Conservation (phyloP, 64 coral and sea anemone genomes). For the Montipora foliosa region DNA sequence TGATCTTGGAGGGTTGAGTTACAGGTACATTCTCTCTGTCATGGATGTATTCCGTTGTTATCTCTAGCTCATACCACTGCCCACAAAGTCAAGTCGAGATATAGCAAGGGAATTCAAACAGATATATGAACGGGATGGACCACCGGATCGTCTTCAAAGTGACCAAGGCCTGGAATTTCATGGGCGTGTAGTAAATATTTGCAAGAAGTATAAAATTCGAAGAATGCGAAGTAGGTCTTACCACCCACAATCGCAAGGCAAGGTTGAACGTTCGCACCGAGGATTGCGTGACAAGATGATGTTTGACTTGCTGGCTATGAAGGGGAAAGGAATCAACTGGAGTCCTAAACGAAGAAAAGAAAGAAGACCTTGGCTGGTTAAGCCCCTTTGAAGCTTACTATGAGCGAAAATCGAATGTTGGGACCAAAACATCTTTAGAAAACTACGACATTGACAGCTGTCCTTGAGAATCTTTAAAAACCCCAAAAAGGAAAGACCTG, state of each 20-base stretch:
- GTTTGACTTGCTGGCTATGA: constrained; percentile 69
- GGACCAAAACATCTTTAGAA: constrained; percentile 53
- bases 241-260: constrained; percentile 37
- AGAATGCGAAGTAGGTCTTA: constrained; percentile 7
- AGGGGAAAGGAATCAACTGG: constrained; percentile 65
- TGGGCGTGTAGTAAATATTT: constrained; percentile 3
- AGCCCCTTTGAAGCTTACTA: constrained; percentile 59
- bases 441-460: constrained; percentile 66
- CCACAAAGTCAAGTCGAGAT: not conserved
- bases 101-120: not conserved
- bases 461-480: constrained; percentile 24
- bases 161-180: constrained; percentile 7
- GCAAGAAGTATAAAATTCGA: constrained; percentile 20
- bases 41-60: not conserved
- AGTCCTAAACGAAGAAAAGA: constrained; percentile 72
- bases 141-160: not conserved
- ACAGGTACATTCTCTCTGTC: constrained; percentile 4
- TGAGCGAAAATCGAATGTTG: constrained; percentile 57
- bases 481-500: constrained; percentile 36
- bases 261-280: constrained; percentile 58
- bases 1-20: not conserved
- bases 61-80: not conserved
- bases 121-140: not conserved
- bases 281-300: constrained; percentile 67
- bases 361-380: constrained; percentile 65